Evolutionary conservation across 2,888 invertebrate genomes (phyloP).

Genomic region (Synanthedon formicaeformis): DNA sequence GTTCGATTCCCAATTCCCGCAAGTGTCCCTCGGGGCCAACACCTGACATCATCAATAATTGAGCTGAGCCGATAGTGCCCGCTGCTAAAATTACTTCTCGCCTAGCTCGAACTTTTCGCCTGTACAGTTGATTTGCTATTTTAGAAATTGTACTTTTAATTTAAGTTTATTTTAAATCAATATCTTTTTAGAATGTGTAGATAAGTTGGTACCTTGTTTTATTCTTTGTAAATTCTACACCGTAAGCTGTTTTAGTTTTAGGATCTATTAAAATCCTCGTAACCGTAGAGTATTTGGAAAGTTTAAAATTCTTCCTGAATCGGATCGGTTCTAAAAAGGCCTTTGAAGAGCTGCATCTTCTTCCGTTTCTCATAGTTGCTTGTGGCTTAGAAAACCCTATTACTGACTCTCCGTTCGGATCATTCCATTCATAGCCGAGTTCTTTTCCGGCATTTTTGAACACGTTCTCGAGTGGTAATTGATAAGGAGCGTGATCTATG

Average conservation of each 20-base stretch:
- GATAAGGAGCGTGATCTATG: slow-evolving; percentile 75
- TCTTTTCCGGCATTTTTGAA: slow-evolving; percentile 78
- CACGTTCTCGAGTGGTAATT: slow-evolving; percentile 71
- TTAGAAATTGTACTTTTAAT: not conserved
- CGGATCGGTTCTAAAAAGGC: slow-evolving; percentile 80
- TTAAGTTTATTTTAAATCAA: not conserved
- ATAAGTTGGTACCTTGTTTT: slow-evolving; percentile 40
- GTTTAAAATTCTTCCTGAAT: slow-evolving; percentile 74
- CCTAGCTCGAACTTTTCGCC: slow-evolving; percentile 60
- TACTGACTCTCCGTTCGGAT: slow-evolving; percentile 76
- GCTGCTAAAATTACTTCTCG: slow-evolving; percentile 85
- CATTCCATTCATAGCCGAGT: slow-evolving; percentile 77
- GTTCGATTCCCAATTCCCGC: slow-evolving; percentile 67
- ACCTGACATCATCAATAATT: slow-evolving; percentile 87
- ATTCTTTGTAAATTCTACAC: slow-evolving; percentile 78
- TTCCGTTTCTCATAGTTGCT: slow-evolving; percentile 77
- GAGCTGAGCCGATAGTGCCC: slow-evolving; percentile 87
- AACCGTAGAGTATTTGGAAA: slow-evolving; percentile 77
- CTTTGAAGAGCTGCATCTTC: slow-evolving; percentile 83
- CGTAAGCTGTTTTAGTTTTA: slow-evolving; percentile 68
- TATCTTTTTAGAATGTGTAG: not conserved
- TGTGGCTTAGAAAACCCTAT: slow-evolving; percentile 79
- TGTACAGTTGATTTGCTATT: slow-evolving; percentile 11
- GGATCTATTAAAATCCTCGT: slow-evolving; percentile 77
- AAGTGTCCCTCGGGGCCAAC: slow-evolving; percentile 78